A percentile compares a stretch with the other conserved stretches of the same genome.
These are phyloP conservation scores for Metellina segmentata DNA, from an alignment of 2,888 invertebrate genomes.

Conservation along the genomic window DNA sequence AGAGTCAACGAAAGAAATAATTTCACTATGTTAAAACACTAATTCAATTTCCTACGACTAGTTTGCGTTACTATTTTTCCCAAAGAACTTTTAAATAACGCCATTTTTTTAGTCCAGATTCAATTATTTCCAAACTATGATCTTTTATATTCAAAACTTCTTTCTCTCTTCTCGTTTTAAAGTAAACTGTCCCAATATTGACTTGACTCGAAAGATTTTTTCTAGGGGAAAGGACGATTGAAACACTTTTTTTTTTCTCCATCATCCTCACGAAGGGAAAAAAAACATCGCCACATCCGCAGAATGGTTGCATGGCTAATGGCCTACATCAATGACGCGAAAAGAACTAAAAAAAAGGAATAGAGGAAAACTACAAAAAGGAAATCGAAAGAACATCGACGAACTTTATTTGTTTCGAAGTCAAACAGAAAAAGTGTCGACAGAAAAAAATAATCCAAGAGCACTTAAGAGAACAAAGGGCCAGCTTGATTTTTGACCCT, in stretches of 20 bases:
- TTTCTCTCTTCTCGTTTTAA: not conserved
- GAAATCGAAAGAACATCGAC: not conserved
- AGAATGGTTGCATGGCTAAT: not conserved
- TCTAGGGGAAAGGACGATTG: not conserved
- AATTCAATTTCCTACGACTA: too few species aligned
- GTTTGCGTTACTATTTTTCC: too few species aligned
- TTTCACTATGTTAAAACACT: too few species aligned
- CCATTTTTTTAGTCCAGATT: not conserved
- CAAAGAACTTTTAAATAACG: too few species aligned
- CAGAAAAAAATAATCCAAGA: not conserved
- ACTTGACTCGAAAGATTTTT: not conserved
- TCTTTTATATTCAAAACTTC: not conserved
- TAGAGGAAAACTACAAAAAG: not conserved
- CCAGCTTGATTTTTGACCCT: not conserved
- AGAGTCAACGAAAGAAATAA: too few species aligned
- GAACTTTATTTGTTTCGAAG: not conserved
- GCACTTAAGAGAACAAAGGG: not conserved
- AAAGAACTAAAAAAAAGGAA: not conserved
- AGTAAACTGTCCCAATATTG: not conserved
- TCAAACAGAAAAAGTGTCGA: not conserved
- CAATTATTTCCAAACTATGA: not conserved
- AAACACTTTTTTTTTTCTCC: not conserved
- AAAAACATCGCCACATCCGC: not conserved
- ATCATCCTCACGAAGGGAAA: not conserved
- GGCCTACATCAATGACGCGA: not conserved